Base-by-base conservation (phyloP, 2,797 vertebrate species). In the Lepilemur ruficaudatus region DNA sequence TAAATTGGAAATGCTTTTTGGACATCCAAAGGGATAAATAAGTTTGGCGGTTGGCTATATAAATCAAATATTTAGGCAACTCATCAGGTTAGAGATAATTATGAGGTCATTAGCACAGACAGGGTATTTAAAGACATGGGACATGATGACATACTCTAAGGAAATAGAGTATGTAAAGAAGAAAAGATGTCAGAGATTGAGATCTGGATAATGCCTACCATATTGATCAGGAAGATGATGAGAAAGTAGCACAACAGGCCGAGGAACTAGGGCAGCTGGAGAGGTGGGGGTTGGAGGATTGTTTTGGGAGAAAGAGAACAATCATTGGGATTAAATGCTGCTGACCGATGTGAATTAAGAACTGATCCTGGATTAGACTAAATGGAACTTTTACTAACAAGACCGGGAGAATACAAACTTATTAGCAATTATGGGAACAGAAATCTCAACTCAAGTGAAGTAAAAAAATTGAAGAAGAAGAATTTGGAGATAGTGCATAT, bases 1-100 rank as follows among this genome's bases (percentile, higher is more conserved):
- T 52, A 87, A 25, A 23, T 76, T 67, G 75, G 55, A 67, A 94
- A 84, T 73, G 17, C 1, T 3, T 59, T 95, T 95, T 67, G 35
- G 4, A 70, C 2, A 83, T 5, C 1, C 11, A 82, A 81, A 1
- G 18, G 20, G 11, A 75, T 86, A 91, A 63, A 38, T 30, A 52
- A 79, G 5, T 55, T 67, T 48, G 28, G 1, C 10, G 41, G 14
- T 46, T 67, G 17, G 0, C 23, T 70, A 7, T 55, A 9, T 46
- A 85, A 55, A 22, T 41, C 4, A 32, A 30, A 52, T 32, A 1
- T 75, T 85, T 95, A 22, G 18, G 12, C 35, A 73, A 73, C 9
- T 3, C 10, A 1, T 86, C 28, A 55, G 13, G 8, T 73, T 92
- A 8, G 0, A 69, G 28, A 22, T 41, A 70, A 88, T 87, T 55